Percentiles rank a stretch among this genome's conserved stretches.
Conservation (phyloP, 2,113 vertebrate species). For the Paracanthobrama guichenoti region DNA sequence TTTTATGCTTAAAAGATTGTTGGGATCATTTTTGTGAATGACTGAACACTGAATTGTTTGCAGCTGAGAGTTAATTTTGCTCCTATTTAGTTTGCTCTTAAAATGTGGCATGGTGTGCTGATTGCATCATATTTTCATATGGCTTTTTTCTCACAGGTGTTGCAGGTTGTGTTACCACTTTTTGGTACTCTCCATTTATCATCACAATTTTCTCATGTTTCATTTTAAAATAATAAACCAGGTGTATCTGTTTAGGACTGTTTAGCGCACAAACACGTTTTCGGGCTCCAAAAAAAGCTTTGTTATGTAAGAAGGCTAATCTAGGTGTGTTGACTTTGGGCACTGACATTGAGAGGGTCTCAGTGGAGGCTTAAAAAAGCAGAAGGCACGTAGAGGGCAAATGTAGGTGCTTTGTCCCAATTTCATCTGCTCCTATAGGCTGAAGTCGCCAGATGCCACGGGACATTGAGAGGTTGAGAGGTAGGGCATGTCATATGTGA, state of each 20-base stretch:
- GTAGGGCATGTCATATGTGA: conserved; percentile 27
- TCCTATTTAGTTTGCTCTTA: not conserved
- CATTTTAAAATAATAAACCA: conserved; percentile 5
- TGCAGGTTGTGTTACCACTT: not conserved
- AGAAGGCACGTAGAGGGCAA: conserved; percentile 51
- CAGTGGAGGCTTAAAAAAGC: conserved; percentile 55
- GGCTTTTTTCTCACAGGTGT: conserved; percentile 1
- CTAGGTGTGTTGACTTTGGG: conserved; percentile 50
- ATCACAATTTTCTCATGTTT: not conserved
- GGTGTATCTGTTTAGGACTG: not conserved
- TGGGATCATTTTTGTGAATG: not conserved
- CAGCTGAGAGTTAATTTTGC: not conserved
- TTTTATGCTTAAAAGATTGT: not conserved
- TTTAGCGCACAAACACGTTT: not conserved
- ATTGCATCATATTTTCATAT: not conserved
- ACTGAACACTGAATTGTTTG: not conserved
- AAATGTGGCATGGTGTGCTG: not conserved
- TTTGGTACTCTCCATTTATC: conserved; percentile 12
- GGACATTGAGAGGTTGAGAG: conserved; percentile 28
- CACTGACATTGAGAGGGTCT: conserved; percentile 61
- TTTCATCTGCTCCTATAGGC: conserved; percentile 51
- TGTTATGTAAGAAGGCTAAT: conserved; percentile 31
- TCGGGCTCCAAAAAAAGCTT: not conserved
- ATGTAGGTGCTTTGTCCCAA: conserved; percentile 55
- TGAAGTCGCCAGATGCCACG: not conserved